Percentiles rank a stretch among this genome's conserved stretches.
Evolutionary conservation across 2,888 invertebrate species (phyloP).

Genomic region (Gryllus longicercus): DNA sequence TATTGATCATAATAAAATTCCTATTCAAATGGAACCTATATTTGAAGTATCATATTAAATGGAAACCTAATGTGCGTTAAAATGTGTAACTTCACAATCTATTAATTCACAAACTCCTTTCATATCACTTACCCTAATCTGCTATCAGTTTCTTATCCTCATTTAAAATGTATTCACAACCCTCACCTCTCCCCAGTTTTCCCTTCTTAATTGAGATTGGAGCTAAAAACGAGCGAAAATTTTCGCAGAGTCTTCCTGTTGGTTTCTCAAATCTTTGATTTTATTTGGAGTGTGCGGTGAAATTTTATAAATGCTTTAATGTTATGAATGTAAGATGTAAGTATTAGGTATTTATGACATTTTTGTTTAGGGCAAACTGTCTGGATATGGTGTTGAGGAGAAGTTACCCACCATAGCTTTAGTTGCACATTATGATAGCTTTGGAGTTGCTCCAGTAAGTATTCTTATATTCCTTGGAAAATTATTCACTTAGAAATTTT

Average conservation of each 20-base stretch:
- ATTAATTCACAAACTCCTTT: too few species aligned
- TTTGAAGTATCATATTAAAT: too few species aligned
- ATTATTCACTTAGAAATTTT: too few species aligned
- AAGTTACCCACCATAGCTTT: slow-evolving; percentile 83
- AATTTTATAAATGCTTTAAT: background rate
- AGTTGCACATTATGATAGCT: slow-evolving; percentile 90
- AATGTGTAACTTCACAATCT: too few species aligned
- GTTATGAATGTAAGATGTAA: background rate
- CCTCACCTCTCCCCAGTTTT: too few species aligned
- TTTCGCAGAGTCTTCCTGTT: background rate
- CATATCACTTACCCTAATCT: too few species aligned
- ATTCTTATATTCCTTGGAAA: too few species aligned
- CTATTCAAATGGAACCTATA: too few species aligned
- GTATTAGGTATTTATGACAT: background rate
- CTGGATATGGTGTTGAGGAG: slow-evolving; percentile 66
- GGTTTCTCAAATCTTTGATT: background rate
- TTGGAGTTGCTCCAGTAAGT: slow-evolving; percentile 85
- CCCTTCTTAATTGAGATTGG: background rate
- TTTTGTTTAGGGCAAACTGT: slow-evolving; percentile 67
- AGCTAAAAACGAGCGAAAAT: background rate
- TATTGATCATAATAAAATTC: too few species aligned
- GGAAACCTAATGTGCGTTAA: too few species aligned
- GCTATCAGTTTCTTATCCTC: too few species aligned
- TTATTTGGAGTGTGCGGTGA: background rate
- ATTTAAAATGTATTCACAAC: too few species aligned